These are phyloP conservation scores for Listrodromus nycthemerus DNA, from an alignment of 2,888 invertebrate species.

Conservation along the genomic window DNA sequence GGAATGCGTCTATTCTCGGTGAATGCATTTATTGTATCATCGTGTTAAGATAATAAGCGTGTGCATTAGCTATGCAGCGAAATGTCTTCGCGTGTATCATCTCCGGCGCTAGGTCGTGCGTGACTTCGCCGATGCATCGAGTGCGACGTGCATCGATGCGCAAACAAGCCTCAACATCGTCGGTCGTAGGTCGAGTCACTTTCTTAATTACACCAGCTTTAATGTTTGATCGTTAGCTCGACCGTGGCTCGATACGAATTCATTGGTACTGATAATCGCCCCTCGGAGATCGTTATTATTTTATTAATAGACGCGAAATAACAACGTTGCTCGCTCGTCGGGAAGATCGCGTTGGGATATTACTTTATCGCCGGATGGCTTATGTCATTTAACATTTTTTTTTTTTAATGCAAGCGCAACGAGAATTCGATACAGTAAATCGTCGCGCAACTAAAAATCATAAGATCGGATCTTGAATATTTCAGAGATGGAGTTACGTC, in stretches of 20 bases:
- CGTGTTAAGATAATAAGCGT: conserved; percentile 20
- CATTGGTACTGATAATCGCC: conserved; percentile 12
- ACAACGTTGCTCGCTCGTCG: neutral
- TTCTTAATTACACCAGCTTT: conserved; percentile 64
- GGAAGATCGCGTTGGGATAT: conserved; percentile 11
- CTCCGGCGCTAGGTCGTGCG: conserved; percentile 56
- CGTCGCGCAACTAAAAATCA: neutral
- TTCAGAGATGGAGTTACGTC: neutral
- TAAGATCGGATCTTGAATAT: conserved; percentile 1
- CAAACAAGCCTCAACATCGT: conserved; percentile 27
- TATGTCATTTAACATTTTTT: conserved; percentile 15
- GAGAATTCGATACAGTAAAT: neutral
- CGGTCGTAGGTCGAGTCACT: conserved; percentile 63
- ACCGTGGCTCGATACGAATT: conserved; percentile 26
- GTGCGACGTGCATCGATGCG: conserved; percentile 35
- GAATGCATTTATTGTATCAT: conserved; percentile 56
- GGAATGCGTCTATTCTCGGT: conserved; percentile 15
- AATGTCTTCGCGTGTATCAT: conserved; percentile 31
- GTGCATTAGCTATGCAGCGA: conserved; percentile 9
- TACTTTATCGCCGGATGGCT: neutral
- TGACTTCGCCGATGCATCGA: conserved; percentile 39
- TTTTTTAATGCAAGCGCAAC: neutral
- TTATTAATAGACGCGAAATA: conserved; percentile 39
- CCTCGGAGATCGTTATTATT: conserved; percentile 12
- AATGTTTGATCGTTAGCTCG: conserved; percentile 46